Evolutionary conservation across 2,888 invertebrate genomes (phyloP), one percentile per base, ranked within the genome.

Genomic region (Apeira syringaria): DNA sequence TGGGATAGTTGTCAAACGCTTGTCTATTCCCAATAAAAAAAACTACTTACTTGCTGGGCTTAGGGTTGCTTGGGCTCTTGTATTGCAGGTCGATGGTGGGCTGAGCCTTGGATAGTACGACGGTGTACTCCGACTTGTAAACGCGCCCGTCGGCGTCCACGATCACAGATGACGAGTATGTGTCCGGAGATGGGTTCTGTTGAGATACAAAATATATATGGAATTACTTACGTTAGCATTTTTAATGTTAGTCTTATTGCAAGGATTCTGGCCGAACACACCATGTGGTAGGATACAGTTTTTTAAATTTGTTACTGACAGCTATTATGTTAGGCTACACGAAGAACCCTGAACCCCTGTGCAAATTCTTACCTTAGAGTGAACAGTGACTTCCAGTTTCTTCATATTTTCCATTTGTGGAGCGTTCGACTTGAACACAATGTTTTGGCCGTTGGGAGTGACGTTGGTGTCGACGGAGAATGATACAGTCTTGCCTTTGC

Each of bases 21-120:
- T n/a, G n/a, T n/a, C n/a, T n/a, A n/a, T n/a, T n/a, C n/a, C n/a
- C n/a, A n/a, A n/a, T n/a, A n/a, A n/a, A n/a, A n/a, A n/a, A n/a
- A n/a, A n/a, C 7, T 25, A 50, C 71, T 79, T 65, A 89, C 89
- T 83, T 84, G 68, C 75, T 73, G 4, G 67, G 49, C 32, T 78
- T 72, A 0, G 71, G 59, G 22, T 59, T 60, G 10, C 80, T 76
- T 0, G 94, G 94, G 47, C 89, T 84, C 4, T 81, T 86, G 25
- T 92, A 72, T 40, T 90, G 91, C 10, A 94, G 24, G 53, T 93
- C 91, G 1, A 93, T 65, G 12, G 91, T 81, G 1, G 92, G 93
- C 34, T 90, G 85, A 8, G 81, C 80, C 53, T 90, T 89, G 1
- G 91, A 91, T 5, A 91, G 67, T 9, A 91, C 91, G 1, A 93